Evolutionary conservation across 2,888 invertebrate genomes (phyloP), one percentile per base, ranked within the genome.

Genomic region (Nematopogon swammerdamellus): DNA sequence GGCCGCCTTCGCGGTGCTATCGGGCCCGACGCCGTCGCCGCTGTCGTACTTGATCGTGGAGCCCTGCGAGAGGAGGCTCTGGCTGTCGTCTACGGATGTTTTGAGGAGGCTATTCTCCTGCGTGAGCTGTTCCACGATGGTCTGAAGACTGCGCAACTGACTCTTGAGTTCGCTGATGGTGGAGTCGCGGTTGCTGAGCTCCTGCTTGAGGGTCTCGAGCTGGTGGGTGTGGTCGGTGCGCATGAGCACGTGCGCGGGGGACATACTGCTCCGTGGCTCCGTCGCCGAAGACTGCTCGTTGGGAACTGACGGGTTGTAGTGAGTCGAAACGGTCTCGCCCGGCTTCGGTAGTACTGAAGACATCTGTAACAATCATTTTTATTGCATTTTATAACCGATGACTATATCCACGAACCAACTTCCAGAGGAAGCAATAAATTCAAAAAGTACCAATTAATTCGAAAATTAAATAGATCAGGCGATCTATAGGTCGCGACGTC

Each of bases 41-140:
- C 66, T 67, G 8, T 74, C 76, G 30, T 68, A 71, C 10, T 53
- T 53, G 44, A 70, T 51, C 3, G 53, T 69, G 0, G 77, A 76
- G 18, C 62, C 61, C 52, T 74, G 71, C 51, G 77, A 75, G 49
- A 70, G 67, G 59, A 72, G 60, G 49, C 72, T 76, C 49, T 70
- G 66, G 42, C 73, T 71, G 36, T 80, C 80, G 50, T 77, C 76
- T 0, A 73, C 67, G 49, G 80, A 82, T 42, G 82, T 85, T 60
- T 89, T 88, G 42, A 94, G 63, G 49, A 89, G 87, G 47, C 85
- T 84, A 68, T 95, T 95, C 66, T 94, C 95, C 52, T 83, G 85
- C 17, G 88, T 88, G 45, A 95, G 68, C 57, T 85, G 86, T 61
- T 92, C 89, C 18, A 95, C 86, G 46, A 86, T 85, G 3, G 82